Base-by-base conservation (phyloP, 2,888 invertebrate species). In the Rotaria magnacalcarata region DNA sequence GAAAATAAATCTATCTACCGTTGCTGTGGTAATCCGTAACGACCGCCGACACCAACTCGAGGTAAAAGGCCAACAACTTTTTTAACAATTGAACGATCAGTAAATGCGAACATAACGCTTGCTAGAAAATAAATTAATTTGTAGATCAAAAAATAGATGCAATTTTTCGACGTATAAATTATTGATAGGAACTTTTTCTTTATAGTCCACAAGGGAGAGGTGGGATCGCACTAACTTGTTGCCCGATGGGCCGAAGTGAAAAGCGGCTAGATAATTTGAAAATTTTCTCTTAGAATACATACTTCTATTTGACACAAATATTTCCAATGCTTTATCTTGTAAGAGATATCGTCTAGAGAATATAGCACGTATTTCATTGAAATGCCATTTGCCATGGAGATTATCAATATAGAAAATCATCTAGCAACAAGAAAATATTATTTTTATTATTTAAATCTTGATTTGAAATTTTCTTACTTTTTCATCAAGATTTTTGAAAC, bases 341-440 rank as follows among this genome's bases (percentile, higher is more conserved):
- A 99, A 94, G 86, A 99, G 93, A 91, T 98, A 98, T 84, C 97
- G 94, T 7, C 99, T 93, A 19, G 97, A 96, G 93, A 99, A 99
- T 89, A 99, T 97, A 87, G 99, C 99, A 19, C 99, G 94, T 88
- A 99, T 96, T 93, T 99, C 99, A 89, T 96, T 96, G 93, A 99
- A 98, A 93, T 97, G 97, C 99, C 99, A 99, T 92, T 98, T 96
- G 87, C 98, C 98, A 91, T 99, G 98, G 84, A 97, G 93, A 91
- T 97, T 96, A 91, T 99, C 99, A 92, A 98, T 97, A 92, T 98
- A 99, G 90, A 96, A 96, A 89, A 99, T 92, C 86, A 96, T 47
- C 80, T 80, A 80, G 47, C 47, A 21, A 24, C 24, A 24, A 0
- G 1, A 21, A 24, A 47, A 3, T 0, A 11, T 10, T 0, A 24